Evolutionary conservation across 2,888 invertebrate species (phyloP).

Genomic region (Tetanocera ferruginea): DNA sequence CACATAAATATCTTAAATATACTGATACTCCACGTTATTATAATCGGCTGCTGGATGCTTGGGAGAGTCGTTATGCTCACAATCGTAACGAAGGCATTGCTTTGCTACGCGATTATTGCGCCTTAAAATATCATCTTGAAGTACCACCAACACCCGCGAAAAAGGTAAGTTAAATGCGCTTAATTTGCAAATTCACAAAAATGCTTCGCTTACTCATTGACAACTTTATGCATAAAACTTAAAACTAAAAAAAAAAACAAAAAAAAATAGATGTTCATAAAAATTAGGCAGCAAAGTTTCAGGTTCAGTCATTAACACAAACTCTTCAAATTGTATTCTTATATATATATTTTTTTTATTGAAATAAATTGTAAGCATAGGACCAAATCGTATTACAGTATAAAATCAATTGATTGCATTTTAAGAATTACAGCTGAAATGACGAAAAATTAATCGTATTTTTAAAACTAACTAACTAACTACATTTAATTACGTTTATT

Average conservation of each 20-base stretch:
- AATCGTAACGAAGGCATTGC: conserved; percentile 73
- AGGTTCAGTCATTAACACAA: neutral
- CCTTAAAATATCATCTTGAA: conserved; percentile 80
- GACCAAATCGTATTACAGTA: neutral
- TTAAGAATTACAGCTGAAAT: no score
- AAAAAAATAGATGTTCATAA: neutral
- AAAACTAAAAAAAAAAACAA: neutral
- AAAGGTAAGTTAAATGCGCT: conserved; percentile 54
- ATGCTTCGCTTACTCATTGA: conserved; percentile 30
- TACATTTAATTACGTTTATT: neutral
- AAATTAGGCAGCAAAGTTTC: neutral
- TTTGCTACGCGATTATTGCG: conserved; percentile 76
- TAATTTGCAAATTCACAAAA: neutral
- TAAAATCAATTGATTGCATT: no score
- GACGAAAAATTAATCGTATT: no score
- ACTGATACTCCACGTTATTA: conserved; percentile 90
- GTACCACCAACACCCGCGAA: conserved; percentile 73
- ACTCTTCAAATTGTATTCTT: neutral
- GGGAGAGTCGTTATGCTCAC: conserved; percentile 83
- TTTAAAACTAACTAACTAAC: no score
- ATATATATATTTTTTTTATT: neutral
- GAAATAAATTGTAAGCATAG: neutral
- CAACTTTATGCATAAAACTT: neutral
- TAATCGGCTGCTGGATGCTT: conserved; percentile 91
- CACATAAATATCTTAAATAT: conserved; percentile 84